These are phyloP conservation scores for Lithobius niger DNA, from an alignment of 1,140 invertebrate species.

Conservation along the genomic window DNA sequence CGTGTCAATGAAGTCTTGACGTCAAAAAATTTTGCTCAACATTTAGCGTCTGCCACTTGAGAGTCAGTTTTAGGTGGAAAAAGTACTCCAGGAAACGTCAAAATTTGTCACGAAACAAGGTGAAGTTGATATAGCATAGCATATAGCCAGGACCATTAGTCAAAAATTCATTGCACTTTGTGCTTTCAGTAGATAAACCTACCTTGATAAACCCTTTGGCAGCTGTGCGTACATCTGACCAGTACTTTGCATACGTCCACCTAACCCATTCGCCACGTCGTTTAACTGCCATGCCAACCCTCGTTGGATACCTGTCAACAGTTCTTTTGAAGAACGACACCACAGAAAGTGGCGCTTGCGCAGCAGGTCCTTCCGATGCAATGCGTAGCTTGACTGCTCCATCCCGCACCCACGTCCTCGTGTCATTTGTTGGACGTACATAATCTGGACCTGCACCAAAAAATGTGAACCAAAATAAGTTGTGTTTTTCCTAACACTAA, in stretches of 20 bases:
- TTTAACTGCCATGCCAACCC: not conserved
- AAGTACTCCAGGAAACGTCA: no score
- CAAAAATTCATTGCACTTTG: no score
- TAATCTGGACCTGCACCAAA: constrained; percentile 8
- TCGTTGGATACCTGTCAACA: not conserved
- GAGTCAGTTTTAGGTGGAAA: no score
- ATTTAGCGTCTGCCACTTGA: no score
- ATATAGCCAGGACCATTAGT: no score
- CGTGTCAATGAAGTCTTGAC: no score
- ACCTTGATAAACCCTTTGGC: constrained; percentile 2
- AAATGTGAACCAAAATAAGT: no score
- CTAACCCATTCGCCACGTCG: not conserved
- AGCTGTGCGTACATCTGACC: not conserved
- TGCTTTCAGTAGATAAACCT: no score
- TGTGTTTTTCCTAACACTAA: no score
- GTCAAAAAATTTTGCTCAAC: no score
- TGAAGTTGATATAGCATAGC: no score
- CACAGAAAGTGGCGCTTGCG: not conserved
- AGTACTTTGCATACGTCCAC: not conserved
- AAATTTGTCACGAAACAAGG: no score
- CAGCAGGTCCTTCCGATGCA: not conserved
- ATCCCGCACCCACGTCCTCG: not conserved
- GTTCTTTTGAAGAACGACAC: not conserved
- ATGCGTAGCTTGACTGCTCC: not conserved
- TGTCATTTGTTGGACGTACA: not conserved